Evolutionary conservation across 2,888 invertebrate genomes (phyloP).

Genomic region (Orthosia gracilis): DNA sequence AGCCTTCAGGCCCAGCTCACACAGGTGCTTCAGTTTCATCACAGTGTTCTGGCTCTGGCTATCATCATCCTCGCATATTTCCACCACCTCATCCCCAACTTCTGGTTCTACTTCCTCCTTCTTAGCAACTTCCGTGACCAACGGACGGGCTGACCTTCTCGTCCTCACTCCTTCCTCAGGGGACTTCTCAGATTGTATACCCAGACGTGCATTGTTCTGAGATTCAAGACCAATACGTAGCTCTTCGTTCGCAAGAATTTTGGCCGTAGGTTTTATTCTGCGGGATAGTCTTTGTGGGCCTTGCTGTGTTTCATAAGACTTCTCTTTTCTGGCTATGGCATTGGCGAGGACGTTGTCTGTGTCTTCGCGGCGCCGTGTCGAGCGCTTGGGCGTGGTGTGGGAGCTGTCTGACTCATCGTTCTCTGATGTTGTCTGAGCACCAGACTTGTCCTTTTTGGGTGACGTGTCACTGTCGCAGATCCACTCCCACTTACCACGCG

Average conservation of each 20-base stretch:
- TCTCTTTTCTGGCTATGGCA: constrained; percentile 94
- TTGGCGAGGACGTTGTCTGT: constrained; percentile 93
- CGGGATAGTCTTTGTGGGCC: constrained; percentile 83
- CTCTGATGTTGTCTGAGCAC: constrained; percentile 79
- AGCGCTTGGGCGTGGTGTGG: constrained; percentile 90
- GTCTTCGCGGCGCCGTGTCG: constrained; percentile 92
- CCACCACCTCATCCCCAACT: constrained; percentile 67
- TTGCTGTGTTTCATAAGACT: constrained; percentile 90
- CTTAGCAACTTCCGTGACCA: constrained; percentile 60
- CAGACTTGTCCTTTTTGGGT: constrained; percentile 77
- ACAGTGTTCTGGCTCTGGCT: constrained; percentile 86
- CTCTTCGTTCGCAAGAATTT: constrained; percentile 93
- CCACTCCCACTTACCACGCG: constrained; percentile 84
- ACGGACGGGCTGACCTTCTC: constrained; percentile 77
- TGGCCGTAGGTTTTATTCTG: constrained; percentile 93
- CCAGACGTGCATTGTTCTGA: constrained; percentile 90
- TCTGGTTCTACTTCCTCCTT: constrained; percentile 60
- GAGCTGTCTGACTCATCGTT: constrained; percentile 84
- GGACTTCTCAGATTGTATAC: constrained; percentile 80
- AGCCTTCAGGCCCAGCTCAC: constrained; percentile 89
- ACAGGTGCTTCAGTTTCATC: constrained; percentile 91
- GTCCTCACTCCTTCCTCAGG: constrained; percentile 84
- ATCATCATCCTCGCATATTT: constrained; percentile 68
- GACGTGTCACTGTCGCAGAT: constrained; percentile 80
- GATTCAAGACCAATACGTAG: constrained; percentile 91